Percentiles rank a stretch among this genome's conserved stretches.
Evolutionary conservation across 2,888 invertebrate species (phyloP).

Genomic region (Galerucella calmariensis): DNA sequence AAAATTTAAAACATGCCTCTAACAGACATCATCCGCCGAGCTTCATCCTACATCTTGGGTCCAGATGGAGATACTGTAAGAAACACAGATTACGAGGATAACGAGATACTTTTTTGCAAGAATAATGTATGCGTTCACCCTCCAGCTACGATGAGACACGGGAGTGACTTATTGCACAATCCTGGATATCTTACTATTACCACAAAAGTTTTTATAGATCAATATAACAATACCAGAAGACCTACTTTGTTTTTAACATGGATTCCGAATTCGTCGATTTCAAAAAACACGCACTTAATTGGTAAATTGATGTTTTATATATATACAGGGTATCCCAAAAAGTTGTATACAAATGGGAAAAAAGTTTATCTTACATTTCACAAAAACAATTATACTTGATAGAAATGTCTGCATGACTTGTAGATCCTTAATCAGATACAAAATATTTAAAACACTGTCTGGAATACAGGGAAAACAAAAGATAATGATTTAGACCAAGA

Average conservation of each 20-base stretch:
- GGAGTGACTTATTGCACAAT: conserved; percentile 87
- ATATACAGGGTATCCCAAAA: no score
- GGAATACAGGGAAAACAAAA: no score
- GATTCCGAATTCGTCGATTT: conserved; percentile 92
- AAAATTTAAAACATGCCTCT: conserved; percentile 74
- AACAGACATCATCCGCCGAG: conserved; percentile 79
- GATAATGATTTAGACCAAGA: no score
- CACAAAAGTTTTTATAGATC: conserved; percentile 78
- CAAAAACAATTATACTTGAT: no score
- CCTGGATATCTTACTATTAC: conserved; percentile 93
- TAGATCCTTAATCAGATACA: no score
- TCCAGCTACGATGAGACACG: conserved; percentile 83
- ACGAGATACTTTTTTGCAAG: conserved; percentile 89
- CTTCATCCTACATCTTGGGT: conserved; percentile 83
- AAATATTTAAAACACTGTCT: no score
- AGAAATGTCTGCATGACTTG: no score
- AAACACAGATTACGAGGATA: conserved; percentile 78
- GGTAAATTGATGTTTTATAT: conserved; percentile 65
- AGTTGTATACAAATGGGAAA: no score
- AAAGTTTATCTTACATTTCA: no score
- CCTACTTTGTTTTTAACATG: conserved; percentile 91
- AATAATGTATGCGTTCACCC: conserved; percentile 98
- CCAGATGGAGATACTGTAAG: conserved; percentile 71
- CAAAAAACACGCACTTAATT: conserved; percentile 83
- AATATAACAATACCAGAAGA: conserved; percentile 80